Evolutionary conservation across 2,113 vertebrate genomes (phyloP).

Genomic region (Psammodynastes pulverulentus): DNA sequence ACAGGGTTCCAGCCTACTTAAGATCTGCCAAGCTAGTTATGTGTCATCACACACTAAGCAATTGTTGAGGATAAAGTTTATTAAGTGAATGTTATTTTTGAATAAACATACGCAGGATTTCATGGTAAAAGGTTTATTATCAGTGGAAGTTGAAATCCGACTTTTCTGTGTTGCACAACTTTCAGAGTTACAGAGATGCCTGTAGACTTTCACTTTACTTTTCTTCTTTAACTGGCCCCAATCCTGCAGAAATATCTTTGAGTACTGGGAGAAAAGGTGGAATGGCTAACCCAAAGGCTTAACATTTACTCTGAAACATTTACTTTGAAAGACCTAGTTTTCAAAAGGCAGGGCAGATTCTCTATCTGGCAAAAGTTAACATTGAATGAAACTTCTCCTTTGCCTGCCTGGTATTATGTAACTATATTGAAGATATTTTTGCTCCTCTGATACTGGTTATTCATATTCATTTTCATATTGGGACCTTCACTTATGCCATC

Average conservation of each 20-base stretch:
- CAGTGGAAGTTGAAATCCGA: neutral
- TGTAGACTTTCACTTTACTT: neutral
- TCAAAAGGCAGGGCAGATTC: neutral
- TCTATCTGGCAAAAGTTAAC: neutral
- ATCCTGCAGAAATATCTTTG: neutral
- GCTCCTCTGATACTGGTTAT: neutral
- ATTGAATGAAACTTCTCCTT: neutral
- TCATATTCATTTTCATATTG: neutral
- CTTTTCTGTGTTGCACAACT: neutral
- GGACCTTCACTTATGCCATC: neutral
- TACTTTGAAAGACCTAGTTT: neutral
- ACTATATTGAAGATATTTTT: neutral
- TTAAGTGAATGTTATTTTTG: neutral
- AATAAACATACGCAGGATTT: neutral
- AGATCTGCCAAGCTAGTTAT: neutral
- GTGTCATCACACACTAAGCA: neutral
- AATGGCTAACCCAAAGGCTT: neutral
- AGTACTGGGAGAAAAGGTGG: neutral
- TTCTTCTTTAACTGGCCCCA: neutral
- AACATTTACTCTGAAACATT: neutral
- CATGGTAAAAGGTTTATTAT: neutral
- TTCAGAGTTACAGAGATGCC: neutral
- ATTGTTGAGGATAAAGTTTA: neutral
- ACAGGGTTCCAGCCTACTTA: neutral
- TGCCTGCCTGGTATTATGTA: neutral